These are phyloP conservation scores for Bombus ignitus DNA, from an alignment of 1,140 invertebrate species.

Conservation along the genomic window DNA sequence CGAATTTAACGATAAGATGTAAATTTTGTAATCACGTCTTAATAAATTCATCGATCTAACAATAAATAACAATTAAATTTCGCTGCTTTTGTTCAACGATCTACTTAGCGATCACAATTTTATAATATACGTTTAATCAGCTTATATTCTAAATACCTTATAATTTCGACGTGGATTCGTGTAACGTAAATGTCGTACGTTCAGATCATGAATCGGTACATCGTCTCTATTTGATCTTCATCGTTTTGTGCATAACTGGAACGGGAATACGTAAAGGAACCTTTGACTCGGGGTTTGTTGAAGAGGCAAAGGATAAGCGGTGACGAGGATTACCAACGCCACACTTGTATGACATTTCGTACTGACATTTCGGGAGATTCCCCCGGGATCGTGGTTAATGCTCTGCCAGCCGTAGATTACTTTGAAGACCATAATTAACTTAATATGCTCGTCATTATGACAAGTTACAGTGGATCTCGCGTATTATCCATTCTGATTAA, in stretches of 20 bases:
- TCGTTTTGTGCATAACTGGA: constrained; percentile 51
- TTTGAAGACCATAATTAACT: constrained; percentile 65
- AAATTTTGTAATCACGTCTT: no score
- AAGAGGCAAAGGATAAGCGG: constrained; percentile 27
- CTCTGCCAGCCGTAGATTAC: constrained; percentile 57
- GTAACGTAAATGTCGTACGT: not conserved
- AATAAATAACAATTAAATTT: accelerated
- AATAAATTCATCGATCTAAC: not conserved
- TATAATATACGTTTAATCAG: not conserved
- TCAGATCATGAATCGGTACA: constrained; percentile 23
- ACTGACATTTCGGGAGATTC: constrained; percentile 58
- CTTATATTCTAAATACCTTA: not conserved
- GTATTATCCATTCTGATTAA: constrained; percentile 32
- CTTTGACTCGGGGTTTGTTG: constrained; percentile 48
- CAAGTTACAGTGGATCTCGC: constrained; percentile 26
- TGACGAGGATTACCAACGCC: constrained; percentile 27
- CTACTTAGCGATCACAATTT: not conserved
- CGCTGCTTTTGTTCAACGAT: not conserved
- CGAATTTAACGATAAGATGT: not conserved
- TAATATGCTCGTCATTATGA: constrained; percentile 59
- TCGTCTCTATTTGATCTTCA: constrained; percentile 56
- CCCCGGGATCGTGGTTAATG: constrained; percentile 37
- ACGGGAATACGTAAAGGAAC: constrained; percentile 25
- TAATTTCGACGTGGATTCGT: not conserved
- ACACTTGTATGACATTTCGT: constrained; percentile 61